Evolutionary conservation across 2,888 invertebrate species (phyloP).

Genomic region (Andrena fulva): DNA sequence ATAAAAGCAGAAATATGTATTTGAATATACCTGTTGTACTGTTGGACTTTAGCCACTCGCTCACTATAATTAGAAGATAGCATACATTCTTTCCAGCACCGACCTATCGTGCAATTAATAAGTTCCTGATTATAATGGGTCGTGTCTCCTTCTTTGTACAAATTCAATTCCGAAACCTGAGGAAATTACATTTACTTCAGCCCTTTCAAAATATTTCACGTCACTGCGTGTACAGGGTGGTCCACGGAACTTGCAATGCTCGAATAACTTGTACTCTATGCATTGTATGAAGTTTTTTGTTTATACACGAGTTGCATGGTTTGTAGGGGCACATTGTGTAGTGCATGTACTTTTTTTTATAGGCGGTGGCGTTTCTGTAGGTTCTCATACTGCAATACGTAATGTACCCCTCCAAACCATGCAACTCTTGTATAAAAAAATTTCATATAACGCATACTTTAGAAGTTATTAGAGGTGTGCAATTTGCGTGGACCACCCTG

Average conservation of each 20-base stretch:
- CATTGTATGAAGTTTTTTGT: no score
- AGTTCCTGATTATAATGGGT: constrained; percentile 93
- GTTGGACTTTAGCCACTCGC: constrained; percentile 87
- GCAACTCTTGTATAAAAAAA: background rate
- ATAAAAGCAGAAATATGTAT: background rate
- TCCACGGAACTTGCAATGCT: no score
- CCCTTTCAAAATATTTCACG: background rate
- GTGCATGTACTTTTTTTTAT: no score
- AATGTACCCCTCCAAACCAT: no score
- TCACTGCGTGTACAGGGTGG: no score
- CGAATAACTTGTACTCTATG: no score
- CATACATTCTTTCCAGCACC: constrained; percentile 93
- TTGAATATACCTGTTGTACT: constrained; percentile 89
- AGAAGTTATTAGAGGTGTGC: no score
- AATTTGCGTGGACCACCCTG: background rate
- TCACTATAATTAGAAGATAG: constrained; percentile 88
- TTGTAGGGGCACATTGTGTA: no score
- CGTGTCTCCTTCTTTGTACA: constrained; percentile 91
- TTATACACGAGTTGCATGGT: no score
- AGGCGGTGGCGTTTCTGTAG: no score
- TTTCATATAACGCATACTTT: no score
- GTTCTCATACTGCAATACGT: no score
- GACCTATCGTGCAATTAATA: constrained; percentile 89
- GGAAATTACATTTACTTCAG: constrained; percentile 8
- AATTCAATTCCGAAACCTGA: constrained; percentile 88